phyloP scores from a whole-genome alignment of 2,797 vertebrate species.

The Helarctos malayanus region DNA sequence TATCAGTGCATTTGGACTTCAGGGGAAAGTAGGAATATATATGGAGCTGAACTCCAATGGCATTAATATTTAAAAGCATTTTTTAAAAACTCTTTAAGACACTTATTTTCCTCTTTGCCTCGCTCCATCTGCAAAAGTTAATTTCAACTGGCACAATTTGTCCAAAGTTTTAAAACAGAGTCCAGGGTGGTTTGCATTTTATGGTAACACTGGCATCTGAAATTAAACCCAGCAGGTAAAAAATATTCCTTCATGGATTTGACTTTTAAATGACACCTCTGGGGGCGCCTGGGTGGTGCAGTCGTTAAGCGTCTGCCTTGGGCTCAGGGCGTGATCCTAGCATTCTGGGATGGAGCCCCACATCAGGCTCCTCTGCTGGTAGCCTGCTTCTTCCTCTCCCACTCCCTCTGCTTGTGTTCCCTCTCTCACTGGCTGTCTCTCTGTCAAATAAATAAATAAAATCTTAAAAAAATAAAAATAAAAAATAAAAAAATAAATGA shows the following conservation, averaged over 20 bases:
- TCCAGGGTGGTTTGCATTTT: conserved; percentile 54
- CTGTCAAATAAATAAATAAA: too few relatives aligned
- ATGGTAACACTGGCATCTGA: conserved; percentile 59
- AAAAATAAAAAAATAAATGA: not conserved
- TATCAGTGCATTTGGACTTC: not conserved
- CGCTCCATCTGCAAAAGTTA: conserved; percentile 24
- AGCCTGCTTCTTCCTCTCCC: too few relatives aligned
- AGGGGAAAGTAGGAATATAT: not conserved
- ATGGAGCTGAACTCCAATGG: not conserved
- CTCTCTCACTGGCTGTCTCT: too few relatives aligned
- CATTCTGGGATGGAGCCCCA: too few relatives aligned
- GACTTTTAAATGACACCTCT: conserved; percentile 69
- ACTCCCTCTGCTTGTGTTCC: too few relatives aligned
- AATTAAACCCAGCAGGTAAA: conserved; percentile 79
- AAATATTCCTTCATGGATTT: conserved; percentile 60
- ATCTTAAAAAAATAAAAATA: too few relatives aligned
- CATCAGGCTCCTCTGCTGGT: too few relatives aligned
- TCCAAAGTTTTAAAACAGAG: conserved; percentile 49
- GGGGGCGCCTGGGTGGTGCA: too few relatives aligned
- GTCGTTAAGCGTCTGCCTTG: too few relatives aligned
- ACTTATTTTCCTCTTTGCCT: not conserved
- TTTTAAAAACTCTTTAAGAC: not conserved
- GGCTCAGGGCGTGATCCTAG: too few relatives aligned
- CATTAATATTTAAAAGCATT: conserved; percentile 14
- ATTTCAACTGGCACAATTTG: conserved; percentile 26